phyloP scores from a whole-genome alignment of 2,113 vertebrate species.

The Procavia capensis region DNA sequence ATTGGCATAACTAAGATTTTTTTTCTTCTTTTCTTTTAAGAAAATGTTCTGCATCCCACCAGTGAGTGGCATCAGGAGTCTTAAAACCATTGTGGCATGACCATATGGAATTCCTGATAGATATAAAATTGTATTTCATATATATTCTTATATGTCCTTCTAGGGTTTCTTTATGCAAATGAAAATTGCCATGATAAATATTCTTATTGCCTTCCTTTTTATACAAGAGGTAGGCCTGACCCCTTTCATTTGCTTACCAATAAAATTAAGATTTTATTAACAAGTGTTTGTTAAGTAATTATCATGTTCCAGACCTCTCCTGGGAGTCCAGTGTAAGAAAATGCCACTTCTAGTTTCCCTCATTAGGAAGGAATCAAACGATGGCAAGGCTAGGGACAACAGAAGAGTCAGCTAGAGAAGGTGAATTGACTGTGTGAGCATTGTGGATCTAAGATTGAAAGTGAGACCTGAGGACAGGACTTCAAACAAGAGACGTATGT shows the following conservation, averaged over 20 bases:
- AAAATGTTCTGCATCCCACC: too few species aligned
- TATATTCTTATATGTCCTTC: not conserved
- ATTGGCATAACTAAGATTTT: too few species aligned
- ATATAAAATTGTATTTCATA: not conserved
- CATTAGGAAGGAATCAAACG: not conserved
- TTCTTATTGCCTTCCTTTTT: not conserved
- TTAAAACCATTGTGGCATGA: not conserved
- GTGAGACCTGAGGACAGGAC: too few species aligned
- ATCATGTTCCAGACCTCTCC: not conserved
- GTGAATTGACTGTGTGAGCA: not conserved
- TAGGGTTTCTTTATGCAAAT: not conserved
- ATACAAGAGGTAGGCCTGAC: not conserved
- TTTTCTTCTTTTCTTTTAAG: too few species aligned
- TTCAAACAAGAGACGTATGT: too few species aligned
- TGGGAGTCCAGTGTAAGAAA: not conserved
- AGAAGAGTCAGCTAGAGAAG: not conserved
- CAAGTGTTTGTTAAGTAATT: not conserved
- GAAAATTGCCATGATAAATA: not conserved
- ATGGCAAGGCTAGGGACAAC: not conserved
- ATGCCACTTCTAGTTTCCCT: not conserved
- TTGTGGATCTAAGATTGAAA: not conserved
- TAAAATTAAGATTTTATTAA: not conserved
- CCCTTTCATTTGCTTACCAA: not conserved
- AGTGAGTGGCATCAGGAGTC: too few species aligned
- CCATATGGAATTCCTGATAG: not conserved